Evolutionary conservation across 1,140 invertebrate genomes (phyloP).

Genomic region (Ceratina japonica): DNA sequence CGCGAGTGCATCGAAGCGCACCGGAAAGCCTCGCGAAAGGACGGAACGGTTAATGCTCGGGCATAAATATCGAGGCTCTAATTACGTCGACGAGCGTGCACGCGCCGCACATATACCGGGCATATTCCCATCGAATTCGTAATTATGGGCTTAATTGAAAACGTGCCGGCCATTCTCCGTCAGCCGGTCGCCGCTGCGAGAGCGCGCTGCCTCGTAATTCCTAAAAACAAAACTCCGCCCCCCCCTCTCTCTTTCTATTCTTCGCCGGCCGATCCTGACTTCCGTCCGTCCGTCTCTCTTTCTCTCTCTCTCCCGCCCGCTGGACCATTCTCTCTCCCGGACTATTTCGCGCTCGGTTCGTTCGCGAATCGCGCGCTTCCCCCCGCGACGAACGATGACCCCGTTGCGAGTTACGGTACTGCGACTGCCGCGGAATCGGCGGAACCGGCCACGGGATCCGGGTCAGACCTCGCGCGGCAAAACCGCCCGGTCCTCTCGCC

Average conservation of each 20-base stretch:
- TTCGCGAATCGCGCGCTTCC: constrained; percentile 12
- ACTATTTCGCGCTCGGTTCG: constrained; percentile 18
- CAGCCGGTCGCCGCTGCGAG: constrained; percentile 41
- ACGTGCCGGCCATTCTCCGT: constrained; percentile 58
- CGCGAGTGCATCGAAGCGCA: constrained; percentile 39
- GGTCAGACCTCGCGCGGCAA: constrained; percentile 8
- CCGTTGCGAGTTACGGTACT: constrained; percentile 34
- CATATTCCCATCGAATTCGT: constrained; percentile 68
- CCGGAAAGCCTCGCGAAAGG: constrained; percentile 34
- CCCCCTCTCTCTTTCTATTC: background rate
- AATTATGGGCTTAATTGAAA: constrained; percentile 74
- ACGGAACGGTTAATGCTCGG: constrained; percentile 62
- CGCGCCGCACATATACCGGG: constrained; percentile 51
- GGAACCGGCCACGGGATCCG: constrained; percentile 15
- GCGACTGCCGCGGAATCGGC: constrained; percentile 7
- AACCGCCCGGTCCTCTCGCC: no score
- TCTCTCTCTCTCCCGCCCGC: background rate
- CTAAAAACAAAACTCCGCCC: constrained; percentile 34
- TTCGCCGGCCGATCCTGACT: background rate
- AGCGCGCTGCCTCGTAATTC: constrained; percentile 36
- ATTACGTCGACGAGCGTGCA: constrained; percentile 67
- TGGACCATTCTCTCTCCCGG: constrained; percentile 11
- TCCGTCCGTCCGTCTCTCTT: constrained; percentile 3
- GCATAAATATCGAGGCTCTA: constrained; percentile 73
- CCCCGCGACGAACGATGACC: constrained; percentile 34